phyloP scores from a whole-genome alignment of 53 echinoderm and acorn worm genomes.

The Pentamera pediparva region DNA sequence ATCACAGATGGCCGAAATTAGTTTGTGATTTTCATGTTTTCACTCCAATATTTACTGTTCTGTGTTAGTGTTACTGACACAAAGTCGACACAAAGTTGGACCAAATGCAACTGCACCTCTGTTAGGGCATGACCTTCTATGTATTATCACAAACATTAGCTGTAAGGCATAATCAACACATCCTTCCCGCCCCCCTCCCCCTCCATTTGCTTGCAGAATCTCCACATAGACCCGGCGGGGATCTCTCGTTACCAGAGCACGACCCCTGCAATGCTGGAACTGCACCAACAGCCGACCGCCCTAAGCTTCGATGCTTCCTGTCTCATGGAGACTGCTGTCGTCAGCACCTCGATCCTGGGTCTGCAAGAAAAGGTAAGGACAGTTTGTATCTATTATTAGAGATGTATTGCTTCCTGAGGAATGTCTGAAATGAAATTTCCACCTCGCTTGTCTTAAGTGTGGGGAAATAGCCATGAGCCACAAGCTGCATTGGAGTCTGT shows the following conservation, averaged over 20 bases:
- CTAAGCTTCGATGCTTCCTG: constrained; percentile 68
- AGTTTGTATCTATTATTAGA: too few species aligned
- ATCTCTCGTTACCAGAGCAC: constrained; percentile 67
- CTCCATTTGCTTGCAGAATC: constrained; percentile 62
- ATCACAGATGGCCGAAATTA: too few species aligned
- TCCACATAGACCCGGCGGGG: constrained; percentile 53
- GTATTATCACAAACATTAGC: neutral
- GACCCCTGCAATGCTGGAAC: constrained; percentile 69
- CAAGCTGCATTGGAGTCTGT: neutral
- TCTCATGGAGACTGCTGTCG: constrained; percentile 80
- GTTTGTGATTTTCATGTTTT: too few species aligned
- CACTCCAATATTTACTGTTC: too few species aligned
- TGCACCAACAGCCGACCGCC: constrained; percentile 78
- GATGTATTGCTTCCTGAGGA: too few species aligned
- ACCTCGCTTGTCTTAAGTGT: neutral
- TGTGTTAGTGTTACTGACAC: too few species aligned
- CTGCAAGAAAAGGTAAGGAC: constrained; percentile 71
- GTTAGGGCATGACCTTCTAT: too few species aligned
- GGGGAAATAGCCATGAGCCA: neutral
- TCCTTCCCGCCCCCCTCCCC: neutral
- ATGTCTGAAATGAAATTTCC: neutral
- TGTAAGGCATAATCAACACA: neutral
- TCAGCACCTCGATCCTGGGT: constrained; percentile 62
- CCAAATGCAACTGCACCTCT: too few species aligned
- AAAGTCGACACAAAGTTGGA: too few species aligned